Conservation (phyloP, 2,888 invertebrate species). For the Sinelater perroti region DNA sequence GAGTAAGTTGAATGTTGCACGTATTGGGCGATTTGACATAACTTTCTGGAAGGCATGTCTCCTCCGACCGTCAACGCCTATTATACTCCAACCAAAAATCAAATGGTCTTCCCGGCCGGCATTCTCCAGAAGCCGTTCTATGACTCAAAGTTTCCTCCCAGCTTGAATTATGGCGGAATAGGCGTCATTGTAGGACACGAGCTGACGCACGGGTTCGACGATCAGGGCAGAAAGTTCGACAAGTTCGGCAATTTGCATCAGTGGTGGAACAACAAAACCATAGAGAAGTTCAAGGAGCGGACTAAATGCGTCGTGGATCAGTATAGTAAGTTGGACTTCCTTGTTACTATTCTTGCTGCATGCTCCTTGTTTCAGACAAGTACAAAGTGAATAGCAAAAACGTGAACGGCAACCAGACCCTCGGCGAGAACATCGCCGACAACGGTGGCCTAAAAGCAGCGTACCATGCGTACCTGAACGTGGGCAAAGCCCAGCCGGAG, state of each 20-base stretch:
- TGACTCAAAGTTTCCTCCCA: conserved; percentile 84
- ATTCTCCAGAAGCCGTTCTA: conserved; percentile 96
- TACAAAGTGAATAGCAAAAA: conserved; percentile 77
- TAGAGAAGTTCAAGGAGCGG: conserved; percentile 84
- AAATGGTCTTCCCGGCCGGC: conserved; percentile 96
- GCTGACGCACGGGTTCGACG: conserved; percentile 95
- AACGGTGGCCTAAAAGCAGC: conserved; percentile 92
- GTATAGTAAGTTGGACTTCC: conserved; percentile 70
- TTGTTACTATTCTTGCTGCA: too few relatives aligned
- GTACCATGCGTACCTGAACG: conserved; percentile 82
- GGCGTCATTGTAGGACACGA: conserved; percentile 99
- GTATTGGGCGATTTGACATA: too few relatives aligned
- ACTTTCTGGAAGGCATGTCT: conserved; percentile 81
- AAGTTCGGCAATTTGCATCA: conserved; percentile 91
- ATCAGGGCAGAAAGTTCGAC: conserved; percentile 96
- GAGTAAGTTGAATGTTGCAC: too few relatives aligned
- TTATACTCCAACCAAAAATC: conserved; percentile 94
- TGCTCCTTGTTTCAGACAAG: conserved; percentile 48
- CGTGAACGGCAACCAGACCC: conserved; percentile 86
- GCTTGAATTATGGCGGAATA: conserved; percentile 95
- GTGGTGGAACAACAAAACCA: conserved; percentile 98
- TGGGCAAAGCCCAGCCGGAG: conserved; percentile 56
- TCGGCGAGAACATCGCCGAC: conserved; percentile 91
- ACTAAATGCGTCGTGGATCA: conserved; percentile 91
- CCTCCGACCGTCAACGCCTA: conserved; percentile 94